Conservation (phyloP, 2,888 invertebrate genomes). For the Catocala fraxini region DNA sequence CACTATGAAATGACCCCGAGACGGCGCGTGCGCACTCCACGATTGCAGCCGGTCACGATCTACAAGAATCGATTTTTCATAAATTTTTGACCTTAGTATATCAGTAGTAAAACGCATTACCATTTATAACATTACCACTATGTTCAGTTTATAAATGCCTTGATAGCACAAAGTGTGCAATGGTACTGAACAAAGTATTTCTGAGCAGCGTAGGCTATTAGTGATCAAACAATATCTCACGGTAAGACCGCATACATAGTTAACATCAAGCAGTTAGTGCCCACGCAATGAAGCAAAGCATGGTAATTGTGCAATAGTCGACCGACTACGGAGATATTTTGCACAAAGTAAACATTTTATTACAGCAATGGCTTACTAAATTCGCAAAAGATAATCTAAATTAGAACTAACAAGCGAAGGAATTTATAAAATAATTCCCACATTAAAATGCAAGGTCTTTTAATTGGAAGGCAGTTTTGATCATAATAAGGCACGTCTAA, state of each 20-base stretch:
- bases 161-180: background rate
- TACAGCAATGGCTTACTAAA: constrained; percentile 62
- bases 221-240: constrained; percentile 31
- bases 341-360: constrained; percentile 61
- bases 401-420: constrained; percentile 66
- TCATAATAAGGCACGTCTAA: constrained; percentile 47
- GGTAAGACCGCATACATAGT: constrained; percentile 30
- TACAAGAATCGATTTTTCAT: constrained; percentile 76
- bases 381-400: constrained; percentile 69
- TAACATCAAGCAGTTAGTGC: constrained; percentile 30
- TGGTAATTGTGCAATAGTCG: constrained; percentile 40
- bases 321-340: constrained; percentile 52
- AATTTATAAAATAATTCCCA: constrained; percentile 73
- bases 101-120: constrained; percentile 47
- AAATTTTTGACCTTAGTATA: constrained; percentile 67
- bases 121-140: constrained; percentile 21
- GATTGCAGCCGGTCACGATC: constrained; percentile 78
- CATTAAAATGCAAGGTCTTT: constrained; percentile 76
- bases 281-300: constrained; percentile 50
- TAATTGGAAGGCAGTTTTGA: constrained; percentile 47
- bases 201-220: constrained; percentile 12
- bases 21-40: constrained; percentile 80
- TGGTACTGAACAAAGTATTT: constrained; percentile 1
- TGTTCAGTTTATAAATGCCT: constrained; percentile 8
- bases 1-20: constrained; percentile 69